Conservation (phyloP, 1,140 invertebrate genomes). For the Saccostrea echinata region DNA sequence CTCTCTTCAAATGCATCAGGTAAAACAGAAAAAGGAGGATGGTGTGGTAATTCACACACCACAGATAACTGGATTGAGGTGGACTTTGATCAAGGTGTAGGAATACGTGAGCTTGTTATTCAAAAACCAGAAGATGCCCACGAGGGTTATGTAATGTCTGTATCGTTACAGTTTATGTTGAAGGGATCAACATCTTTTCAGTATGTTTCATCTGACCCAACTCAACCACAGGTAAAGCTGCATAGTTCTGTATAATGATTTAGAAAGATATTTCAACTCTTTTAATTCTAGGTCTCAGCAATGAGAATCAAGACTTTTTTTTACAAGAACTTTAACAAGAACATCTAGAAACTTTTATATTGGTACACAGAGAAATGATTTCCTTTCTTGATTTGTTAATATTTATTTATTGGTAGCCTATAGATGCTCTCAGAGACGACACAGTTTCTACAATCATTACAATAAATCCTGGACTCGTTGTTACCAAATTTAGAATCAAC, state of each 20-base stretch:
- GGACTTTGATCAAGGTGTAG: constrained; percentile 4
- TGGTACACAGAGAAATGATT: not conserved
- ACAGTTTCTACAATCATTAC: not conserved
- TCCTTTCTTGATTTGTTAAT: not conserved
- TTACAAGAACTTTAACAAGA: not conserved
- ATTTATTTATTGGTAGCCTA: not conserved
- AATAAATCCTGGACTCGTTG: not conserved
- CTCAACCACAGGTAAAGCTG: not conserved
- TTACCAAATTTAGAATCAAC: not conserved
- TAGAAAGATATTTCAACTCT: too few relatives aligned
- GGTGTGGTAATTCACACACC: not conserved
- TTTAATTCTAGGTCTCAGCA: too few relatives aligned
- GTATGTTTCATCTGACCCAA: not conserved
- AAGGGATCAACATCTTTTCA: not conserved
- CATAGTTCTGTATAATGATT: too few relatives aligned
- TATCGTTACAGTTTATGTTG: not conserved
- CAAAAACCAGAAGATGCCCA: constrained; percentile 7
- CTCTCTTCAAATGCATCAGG: not conserved
- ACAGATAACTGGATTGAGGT: constrained; percentile 14
- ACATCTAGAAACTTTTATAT: not conserved
- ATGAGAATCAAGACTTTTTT: not conserved
- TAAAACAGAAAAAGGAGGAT: not conserved
- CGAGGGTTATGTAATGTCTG: not conserved
- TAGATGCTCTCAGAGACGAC: not conserved
- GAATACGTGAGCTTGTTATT: constrained; percentile 29